Evolutionary conservation across 2,888 invertebrate genomes (phyloP).

Genomic region (Nephrotoma guestfalica): DNA sequence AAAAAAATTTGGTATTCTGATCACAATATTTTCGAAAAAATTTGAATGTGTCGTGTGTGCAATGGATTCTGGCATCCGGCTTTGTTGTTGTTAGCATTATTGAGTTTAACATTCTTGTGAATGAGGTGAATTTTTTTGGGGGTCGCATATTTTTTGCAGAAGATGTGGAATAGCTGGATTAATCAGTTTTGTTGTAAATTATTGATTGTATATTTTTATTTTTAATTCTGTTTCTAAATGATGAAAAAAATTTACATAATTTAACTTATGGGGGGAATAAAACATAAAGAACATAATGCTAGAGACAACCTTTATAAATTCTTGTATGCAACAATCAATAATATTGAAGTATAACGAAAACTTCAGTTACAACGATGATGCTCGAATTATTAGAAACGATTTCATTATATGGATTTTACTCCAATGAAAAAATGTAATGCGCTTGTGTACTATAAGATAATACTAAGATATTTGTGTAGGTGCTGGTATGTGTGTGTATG

Average conservation of each 20-base stretch:
- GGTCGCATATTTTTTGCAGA: not conserved
- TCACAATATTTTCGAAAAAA: not conserved
- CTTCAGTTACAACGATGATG: too few species aligned
- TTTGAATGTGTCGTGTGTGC: not conserved
- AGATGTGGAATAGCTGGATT: not conserved
- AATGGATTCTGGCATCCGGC: not conserved
- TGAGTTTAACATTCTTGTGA: not conserved
- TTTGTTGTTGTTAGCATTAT: not conserved
- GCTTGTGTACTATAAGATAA: too few species aligned
- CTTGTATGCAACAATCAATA: too few species aligned
- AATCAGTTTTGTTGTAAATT: not conserved
- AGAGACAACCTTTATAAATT: not conserved
- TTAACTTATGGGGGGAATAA: not conserved
- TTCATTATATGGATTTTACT: too few species aligned
- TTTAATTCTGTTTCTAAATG: not conserved
- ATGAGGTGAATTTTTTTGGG: not conserved
- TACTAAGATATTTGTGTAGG: too few species aligned
- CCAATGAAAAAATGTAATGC: too few species aligned
- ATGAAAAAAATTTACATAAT: not conserved
- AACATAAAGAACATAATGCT: not conserved
- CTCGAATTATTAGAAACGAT: too few species aligned
- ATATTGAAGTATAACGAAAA: too few species aligned
- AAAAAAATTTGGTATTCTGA: not conserved
- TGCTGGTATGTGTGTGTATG: not conserved
- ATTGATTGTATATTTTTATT: not conserved